Evolutionary conservation across 2,888 invertebrate species (phyloP), one percentile per base, ranked within the genome.

Genomic region (Vanessa cardui): DNA sequence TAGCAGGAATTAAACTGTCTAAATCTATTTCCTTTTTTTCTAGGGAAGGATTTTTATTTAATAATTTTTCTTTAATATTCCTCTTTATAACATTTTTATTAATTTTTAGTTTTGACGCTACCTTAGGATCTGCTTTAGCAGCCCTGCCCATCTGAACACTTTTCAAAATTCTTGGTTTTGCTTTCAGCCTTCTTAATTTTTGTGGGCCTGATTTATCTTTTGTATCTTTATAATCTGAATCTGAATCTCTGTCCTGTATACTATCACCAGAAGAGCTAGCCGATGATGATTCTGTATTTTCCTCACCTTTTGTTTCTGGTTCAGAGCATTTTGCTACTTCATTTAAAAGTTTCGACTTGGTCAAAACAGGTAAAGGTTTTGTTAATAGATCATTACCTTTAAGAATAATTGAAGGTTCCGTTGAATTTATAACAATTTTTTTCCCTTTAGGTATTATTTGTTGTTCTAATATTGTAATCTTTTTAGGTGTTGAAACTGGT

Each of bases 181-280:
- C 67, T 80, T 90, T 92, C 26, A 72, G 73, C 72, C 83, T 88
- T 66, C 82, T 87, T n/a, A 84, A 71, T 72, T 87, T 84, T 6
- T 84, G 68, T 60, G 87, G 76, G 47, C 79, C 79, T 64, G 84
- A 78, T 77, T 85, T 84, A 46, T 90, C 88, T 76, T 85, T 89
- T 68, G 84, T 81, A 64, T 94, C 94, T 77, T 93, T 94, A 68
- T 94, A 94, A 75, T 94, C 94, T 70, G 94, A 94, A 86, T 95
- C 95, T 44, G 94, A 94, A 77, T 95, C 94, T 80, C 94, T 93
- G 67, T 95, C 95, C 58, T 94, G 93, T 62, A 87, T 82, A 77
- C 94, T 94, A 26, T 94, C 94, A 71, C 92, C 94, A 52, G 93
- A 89, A 62, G 92, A 90, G 76, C 90, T 92, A 49, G 83, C 79